A percentile compares a stretch with the other conserved stretches of the same genome.
Evolutionary conservation across 2,113 vertebrate genomes (phyloP).

Genomic region (Laticauda laticaudata): DNA sequence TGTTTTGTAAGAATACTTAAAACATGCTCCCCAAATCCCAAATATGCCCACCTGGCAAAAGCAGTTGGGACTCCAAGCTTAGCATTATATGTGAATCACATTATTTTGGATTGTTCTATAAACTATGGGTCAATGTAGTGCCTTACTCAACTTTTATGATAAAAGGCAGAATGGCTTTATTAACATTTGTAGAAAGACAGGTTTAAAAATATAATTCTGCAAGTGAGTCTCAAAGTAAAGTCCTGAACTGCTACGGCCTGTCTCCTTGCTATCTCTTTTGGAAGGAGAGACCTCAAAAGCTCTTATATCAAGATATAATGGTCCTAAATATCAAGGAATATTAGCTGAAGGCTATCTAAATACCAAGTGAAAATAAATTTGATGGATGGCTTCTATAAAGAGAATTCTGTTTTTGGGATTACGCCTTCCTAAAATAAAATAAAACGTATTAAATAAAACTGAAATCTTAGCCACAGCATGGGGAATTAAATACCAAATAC

Average conservation of each 20-base stretch:
- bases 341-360: slow-evolving; percentile 50
- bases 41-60: not conserved
- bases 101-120: not conserved
- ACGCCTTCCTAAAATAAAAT: slow-evolving; percentile 43
- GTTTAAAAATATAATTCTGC: not conserved
- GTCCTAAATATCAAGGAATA: slow-evolving; percentile 42
- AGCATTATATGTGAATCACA: not conserved
- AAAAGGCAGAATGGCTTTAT: not conserved
- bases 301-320: not conserved
- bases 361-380: slow-evolving; percentile 47
- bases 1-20: not conserved
- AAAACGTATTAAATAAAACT: not conserved
- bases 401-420: slow-evolving; percentile 47
- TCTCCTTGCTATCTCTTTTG: not conserved
- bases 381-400: slow-evolving; percentile 51
- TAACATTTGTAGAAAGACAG: not conserved
- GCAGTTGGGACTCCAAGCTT: not conserved
- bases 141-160: not conserved
- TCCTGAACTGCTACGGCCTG: not conserved
- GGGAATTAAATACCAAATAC: slow-evolving; percentile 63
- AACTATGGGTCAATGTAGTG: not conserved
- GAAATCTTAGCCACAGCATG: slow-evolving; percentile 48
- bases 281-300: not conserved
- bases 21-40: not conserved
- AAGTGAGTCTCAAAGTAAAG: not conserved